Evolutionary conservation across 2,888 invertebrate genomes (phyloP), one percentile per base, ranked within the genome.

Genomic region (Thalpophila matura): DNA sequence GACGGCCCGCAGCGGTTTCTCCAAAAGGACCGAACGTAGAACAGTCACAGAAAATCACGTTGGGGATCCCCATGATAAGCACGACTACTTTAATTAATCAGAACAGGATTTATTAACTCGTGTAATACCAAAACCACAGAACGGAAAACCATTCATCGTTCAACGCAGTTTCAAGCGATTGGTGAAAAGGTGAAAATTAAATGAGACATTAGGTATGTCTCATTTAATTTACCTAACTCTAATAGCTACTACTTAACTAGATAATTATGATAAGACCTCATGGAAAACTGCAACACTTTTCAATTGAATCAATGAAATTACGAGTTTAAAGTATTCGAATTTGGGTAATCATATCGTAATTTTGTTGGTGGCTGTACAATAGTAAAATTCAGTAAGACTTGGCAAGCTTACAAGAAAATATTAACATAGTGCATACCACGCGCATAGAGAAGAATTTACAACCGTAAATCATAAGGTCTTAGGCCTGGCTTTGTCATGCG

Each of bases 401-500:
- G 81, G 81, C 81, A 81, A 75, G 38, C 59, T 71, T 75, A 81
- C 81, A 82, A 81, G 77, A 81, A 80, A 80, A 79, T 80, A 81
- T 80, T 80, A 80, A 82, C 73, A 74, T 55, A 67, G 69, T 81
- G 82, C 81, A 77, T 77, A 75, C 79, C 75, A 51, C 45, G 65
- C 66, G 68, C 57, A 61, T 67, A 54, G 71, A 37, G 47, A 68
- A 56, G 71, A 66, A 74, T 74, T 60, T 46, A 58, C 43, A 47
- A 56, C 38, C 40, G 47, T 68, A 65, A 78, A n/a, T 78, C 59
- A 74, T 64, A 64, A 62, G 63, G 63, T 47, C 50, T 66, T 38
- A 57, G 58, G 45, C 66, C 45, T 72, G 50, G 40, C n/a, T 57
- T 38, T 43, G 43, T 26, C 57, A 35, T 40, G 6, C 35, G 54